Conservation (phyloP, 2,113 vertebrate species). For the Percina caprodes region DNA sequence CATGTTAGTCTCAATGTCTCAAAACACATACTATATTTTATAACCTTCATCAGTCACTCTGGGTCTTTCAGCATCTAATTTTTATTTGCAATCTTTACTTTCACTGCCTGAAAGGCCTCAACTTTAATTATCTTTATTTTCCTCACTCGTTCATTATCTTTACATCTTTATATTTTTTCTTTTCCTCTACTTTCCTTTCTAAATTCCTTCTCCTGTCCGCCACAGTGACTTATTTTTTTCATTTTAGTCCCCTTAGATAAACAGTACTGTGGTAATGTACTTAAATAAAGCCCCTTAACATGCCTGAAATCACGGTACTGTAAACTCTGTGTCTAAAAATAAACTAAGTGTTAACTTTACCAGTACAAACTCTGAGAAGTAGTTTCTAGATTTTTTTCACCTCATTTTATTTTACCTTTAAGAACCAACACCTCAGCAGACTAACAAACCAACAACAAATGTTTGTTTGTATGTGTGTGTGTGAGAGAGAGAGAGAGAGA, state of each 20-base stretch:
- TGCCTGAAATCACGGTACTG: neutral
- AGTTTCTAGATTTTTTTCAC: slow-evolving; percentile 37
- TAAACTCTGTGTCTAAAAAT: slow-evolving; percentile 33
- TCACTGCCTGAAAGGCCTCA: slow-evolving; percentile 21
- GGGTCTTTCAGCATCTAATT: slow-evolving; percentile 46
- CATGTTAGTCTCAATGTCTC: slow-evolving; percentile 7
- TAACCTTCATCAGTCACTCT: slow-evolving; percentile 49
- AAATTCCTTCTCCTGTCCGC: neutral
- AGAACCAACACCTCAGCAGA: slow-evolving; percentile 51
- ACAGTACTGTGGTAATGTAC: slow-evolving; percentile 6
- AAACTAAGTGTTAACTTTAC: slow-evolving; percentile 22
- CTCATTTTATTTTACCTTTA: slow-evolving; percentile 24
- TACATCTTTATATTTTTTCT: slow-evolving; percentile 6
- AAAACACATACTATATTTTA: slow-evolving; percentile 27
- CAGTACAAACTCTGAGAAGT: neutral
- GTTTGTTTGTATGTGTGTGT: slow-evolving; percentile 34
- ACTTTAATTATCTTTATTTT: slow-evolving; percentile 23
- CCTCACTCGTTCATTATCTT: slow-evolving; percentile 21
- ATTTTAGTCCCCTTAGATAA: slow-evolving; percentile 4
- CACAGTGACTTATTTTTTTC: neutral
- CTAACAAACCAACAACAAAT: slow-evolving; percentile 54
- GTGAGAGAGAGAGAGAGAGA: neutral
- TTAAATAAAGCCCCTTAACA: slow-evolving; percentile 12
- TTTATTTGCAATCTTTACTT: slow-evolving; percentile 35
- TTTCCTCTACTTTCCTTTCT: neutral